phyloP scores from a whole-genome alignment of 2,888 invertebrate species.

The Hyposoter didymator region DNA sequence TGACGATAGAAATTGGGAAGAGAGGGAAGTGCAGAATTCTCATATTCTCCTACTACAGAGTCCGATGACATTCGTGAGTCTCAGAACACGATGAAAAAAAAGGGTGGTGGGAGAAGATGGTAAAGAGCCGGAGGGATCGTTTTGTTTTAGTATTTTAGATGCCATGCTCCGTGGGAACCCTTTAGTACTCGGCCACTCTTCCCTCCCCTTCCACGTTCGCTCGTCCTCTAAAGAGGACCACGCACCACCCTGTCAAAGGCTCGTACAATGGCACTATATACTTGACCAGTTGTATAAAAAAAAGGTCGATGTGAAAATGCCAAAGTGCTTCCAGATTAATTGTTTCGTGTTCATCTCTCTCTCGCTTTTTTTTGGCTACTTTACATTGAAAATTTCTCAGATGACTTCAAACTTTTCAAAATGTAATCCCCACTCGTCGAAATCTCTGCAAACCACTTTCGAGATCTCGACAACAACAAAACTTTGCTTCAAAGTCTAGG shows the following conservation, averaged over 20 bases:
- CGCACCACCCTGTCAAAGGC: slow-evolving; percentile 45
- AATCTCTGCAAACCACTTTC: background rate
- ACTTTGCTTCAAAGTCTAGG: too few relatives aligned
- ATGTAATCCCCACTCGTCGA: background rate
- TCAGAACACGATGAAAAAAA: slow-evolving; percentile 9
- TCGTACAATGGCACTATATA: slow-evolving; percentile 70
- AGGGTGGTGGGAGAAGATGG: slow-evolving; percentile 36
- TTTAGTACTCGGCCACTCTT: slow-evolving; percentile 71
- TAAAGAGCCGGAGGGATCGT: slow-evolving; percentile 70
- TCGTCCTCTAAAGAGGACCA: slow-evolving; percentile 50
- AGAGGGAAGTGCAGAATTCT: slow-evolving; percentile 53
- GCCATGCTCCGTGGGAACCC: slow-evolving; percentile 81
- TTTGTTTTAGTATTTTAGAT: slow-evolving; percentile 82
- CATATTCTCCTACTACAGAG: slow-evolving; percentile 65
- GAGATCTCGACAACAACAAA: background rate
- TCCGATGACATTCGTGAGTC: slow-evolving; percentile 73
- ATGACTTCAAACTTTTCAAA: background rate
- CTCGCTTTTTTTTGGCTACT: slow-evolving; percentile 4
- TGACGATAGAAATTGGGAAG: slow-evolving; percentile 33
- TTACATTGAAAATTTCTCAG: background rate
- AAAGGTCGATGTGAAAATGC: slow-evolving; percentile 48
- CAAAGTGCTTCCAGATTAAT: slow-evolving; percentile 68
- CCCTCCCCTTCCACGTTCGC: slow-evolving; percentile 49
- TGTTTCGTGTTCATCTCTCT: slow-evolving; percentile 61
- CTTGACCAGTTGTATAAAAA: slow-evolving; percentile 61